Percentiles rank a stretch among this genome's conserved stretches.
Conservation (phyloP, 2,797 vertebrate species). For the Harpagifer antarcticus region DNA sequence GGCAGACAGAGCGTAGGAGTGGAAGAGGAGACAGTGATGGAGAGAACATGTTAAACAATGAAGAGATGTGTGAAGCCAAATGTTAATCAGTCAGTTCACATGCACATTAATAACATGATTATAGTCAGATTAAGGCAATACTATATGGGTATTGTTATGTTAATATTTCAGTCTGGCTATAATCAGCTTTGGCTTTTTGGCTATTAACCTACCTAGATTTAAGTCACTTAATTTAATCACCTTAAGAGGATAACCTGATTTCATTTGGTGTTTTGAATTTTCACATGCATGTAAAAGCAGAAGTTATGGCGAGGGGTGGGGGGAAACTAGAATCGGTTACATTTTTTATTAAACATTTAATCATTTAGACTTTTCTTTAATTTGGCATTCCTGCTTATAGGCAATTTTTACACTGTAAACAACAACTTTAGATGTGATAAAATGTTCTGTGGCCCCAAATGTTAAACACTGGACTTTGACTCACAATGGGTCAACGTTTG, state of each 20-base stretch:
- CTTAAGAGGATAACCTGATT: slow-evolving; percentile 10
- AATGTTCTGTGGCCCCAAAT: slow-evolving; percentile 5
- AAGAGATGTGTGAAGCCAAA: slow-evolving; percentile 24
- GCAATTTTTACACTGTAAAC: neutral
- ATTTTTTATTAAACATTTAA: neutral
- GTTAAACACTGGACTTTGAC: slow-evolving; percentile 31
- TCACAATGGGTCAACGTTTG: slow-evolving; percentile 13
- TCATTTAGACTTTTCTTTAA: too few species aligned
- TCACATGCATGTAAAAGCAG: neutral
- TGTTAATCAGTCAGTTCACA: slow-evolving; percentile 16
- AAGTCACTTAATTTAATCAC: slow-evolving; percentile 22
- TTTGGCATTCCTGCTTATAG: too few species aligned
- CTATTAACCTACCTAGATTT: slow-evolving; percentile 24
- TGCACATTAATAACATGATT: neutral
- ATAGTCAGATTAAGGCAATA: slow-evolving; percentile 36
- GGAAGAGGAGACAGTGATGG: neutral
- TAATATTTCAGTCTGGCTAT: slow-evolving; percentile 44
- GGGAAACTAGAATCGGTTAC: neutral
- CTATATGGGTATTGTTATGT: slow-evolving; percentile 44
- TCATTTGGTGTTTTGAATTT: neutral
- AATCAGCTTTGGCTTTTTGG: slow-evolving; percentile 65
- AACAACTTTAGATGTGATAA: too few species aligned
- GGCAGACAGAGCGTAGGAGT: slow-evolving; percentile 46
- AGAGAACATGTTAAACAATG: neutral
- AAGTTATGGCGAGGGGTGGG: neutral